Base-by-base conservation (phyloP, 2,113 vertebrate genomes). In the Chionodraco myersi region DNA sequence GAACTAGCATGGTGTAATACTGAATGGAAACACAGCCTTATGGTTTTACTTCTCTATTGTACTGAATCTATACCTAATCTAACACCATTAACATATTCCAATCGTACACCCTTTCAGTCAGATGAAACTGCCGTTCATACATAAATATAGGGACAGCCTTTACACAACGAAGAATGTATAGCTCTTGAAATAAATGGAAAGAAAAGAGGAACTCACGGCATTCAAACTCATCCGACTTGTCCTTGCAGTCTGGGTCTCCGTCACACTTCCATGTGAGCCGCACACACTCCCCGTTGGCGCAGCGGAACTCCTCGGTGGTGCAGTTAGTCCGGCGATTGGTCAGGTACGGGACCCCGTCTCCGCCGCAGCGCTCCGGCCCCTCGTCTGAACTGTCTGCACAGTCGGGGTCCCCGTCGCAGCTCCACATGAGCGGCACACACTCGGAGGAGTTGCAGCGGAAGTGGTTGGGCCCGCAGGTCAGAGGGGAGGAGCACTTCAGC, bases 161-260 rank as follows among this genome's bases (percentile, higher is more conserved):
- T 41, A 41, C 6, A 41, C 36, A 41, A 41, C 36, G 5, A 41
- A 41, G 36, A 41, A 5, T 7, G 36, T 41, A 41, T 41, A 41
- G 36, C 5, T 41, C 7, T 6, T 7, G 1, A 8, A 21, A 4
- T 10, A 36, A 12, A 67, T 11, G 48, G 1, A n/a, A 4, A 30
- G 26, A 34, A 30, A 21, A 26, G 45, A 56, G 18, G 57, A 60
- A 96, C 98, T 97, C 92, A 99, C 98, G 96, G 88, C 98, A 99
- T 70, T 97, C 95, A 5, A 90, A 94, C 92, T 99, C 98, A 3
- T 99, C 98, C 0, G 97, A 98, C 84, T 97, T 97, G 96, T 99
- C 98, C 93, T 99, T 98, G 95, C 98, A 99, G 96, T 99, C 98
- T 1, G 96, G 94, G 10, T 97, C 97, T 0, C 97, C 97, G 0